Base-by-base conservation (phyloP, 2,797 vertebrate species). In the Sphenodon punctatus region DNA sequence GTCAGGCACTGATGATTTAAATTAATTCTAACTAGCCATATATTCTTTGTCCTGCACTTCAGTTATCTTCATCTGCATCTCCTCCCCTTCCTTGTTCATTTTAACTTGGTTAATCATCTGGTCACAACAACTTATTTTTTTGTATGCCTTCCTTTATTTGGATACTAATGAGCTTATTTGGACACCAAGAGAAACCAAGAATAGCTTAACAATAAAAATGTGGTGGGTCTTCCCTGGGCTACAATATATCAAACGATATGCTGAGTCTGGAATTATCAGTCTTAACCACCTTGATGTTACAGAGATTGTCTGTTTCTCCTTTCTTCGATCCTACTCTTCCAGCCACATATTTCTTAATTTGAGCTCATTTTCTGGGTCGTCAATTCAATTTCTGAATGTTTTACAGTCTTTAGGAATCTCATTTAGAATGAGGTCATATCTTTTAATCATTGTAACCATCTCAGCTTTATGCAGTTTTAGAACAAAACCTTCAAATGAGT, bases 331-430 rank as follows among this genome's bases (percentile, higher is more conserved):
- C 67, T 51, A 38, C 51, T 59, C 60, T 75, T 91, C 64, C 69
- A 61, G 60, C 46, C 68, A 73, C 58, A 34, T 80, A 60, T 83
- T 82, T 88, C 76, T 80, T 87, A 77, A 88, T 90, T 75, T 82
- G 58, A 32, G 78, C 39, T 87, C 63, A 68, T 84, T 89, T 88
- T 80, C 64, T 75, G 85, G 66, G 43, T 76, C 70, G 77, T 76
- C 84, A 59, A 32, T 70, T 91, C 68, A 76, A 78, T 61, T 14
- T 84, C 61, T 81, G 87, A 82, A 46, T 85, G 67, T 78, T 81
- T 92, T 76, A 78, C 48, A 77, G 27, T 78, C 64, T 80, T 83
- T 67, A 32, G 27, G 76, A 78, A 77, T 90, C 51, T 86, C 64
- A 83, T 75, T 82, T 65, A 56, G 56, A 80, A 83, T 38, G 48